Percentiles rank a stretch among this genome's conserved stretches.
Conservation (phyloP, 2,797 vertebrate genomes). For the Alectoris magna region DNA sequence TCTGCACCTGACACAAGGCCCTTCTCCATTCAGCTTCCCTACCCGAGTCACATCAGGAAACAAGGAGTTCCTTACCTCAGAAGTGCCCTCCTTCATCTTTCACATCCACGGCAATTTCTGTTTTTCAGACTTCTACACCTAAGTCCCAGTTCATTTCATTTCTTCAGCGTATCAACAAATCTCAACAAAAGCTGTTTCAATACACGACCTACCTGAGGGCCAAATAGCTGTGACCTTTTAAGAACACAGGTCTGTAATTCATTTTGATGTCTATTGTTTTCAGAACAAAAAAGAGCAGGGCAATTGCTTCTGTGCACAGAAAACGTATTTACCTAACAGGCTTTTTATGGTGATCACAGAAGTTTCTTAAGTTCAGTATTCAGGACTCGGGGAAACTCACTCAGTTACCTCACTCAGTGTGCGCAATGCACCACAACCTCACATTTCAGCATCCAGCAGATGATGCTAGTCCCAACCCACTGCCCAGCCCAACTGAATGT, state of each 20-base stretch:
- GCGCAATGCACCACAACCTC: not conserved
- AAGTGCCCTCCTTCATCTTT: not conserved
- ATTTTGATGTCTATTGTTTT: constrained; percentile 51
- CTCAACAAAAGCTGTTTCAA: not conserved
- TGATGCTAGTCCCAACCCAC: not conserved
- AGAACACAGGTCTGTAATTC: not conserved
- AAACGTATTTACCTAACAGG: not conserved
- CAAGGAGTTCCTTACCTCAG: not conserved
- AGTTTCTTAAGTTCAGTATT: not conserved
- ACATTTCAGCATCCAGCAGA: not conserved
- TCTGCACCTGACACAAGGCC: not conserved
- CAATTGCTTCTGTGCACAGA: not conserved
- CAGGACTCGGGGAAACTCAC: not conserved
- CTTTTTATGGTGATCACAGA: not conserved
- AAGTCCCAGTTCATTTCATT: not conserved
- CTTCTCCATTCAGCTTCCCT: not conserved
- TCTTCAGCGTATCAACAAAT: not conserved
- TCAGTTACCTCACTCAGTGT: not conserved
- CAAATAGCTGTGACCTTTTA: constrained; percentile 43
- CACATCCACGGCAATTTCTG: not conserved
- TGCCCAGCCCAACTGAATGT: not conserved
- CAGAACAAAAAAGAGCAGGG: constrained; percentile 26
- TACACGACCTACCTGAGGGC: constrained; percentile 4
- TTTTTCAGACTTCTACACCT: not conserved
- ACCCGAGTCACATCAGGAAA: not conserved